Base-by-base conservation (phyloP, 2,797 vertebrate species). In the Sandelia bainsii region DNA sequence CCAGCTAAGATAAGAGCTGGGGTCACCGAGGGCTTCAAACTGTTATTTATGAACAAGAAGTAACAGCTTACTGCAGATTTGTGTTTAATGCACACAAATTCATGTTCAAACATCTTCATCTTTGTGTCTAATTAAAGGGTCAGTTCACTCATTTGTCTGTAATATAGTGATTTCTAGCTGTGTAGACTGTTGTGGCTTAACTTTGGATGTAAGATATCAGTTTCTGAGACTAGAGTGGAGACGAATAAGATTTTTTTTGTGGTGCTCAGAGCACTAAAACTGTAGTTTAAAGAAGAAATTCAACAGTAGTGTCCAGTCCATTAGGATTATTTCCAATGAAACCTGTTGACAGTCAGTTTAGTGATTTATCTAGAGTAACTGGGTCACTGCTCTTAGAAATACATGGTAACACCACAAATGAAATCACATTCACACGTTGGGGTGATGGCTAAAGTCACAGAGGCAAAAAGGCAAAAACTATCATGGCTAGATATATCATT, bases 1-100 rank as follows among this genome's bases (percentile, higher is more conserved):
- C 80, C 77, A 46, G n/a, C 67, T 58, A 57, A 75, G 91, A 93
- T 92, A 92, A 84, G 66, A 20, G 17, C 64, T 27, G 34, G 25
- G 72, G 51, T 81, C 70, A 61, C 51, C 13, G 39, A 68, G 80
- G 60, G 53, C 69, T 68, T 56, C 46, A 6, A 37, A 61, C 50
- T 59, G 32, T 62, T 32, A 40, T 11, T 44, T 49, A 45, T 44
- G 58, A 16, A 67, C 58, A 32, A 42, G 32, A 46, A 69, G 70
- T 13, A 7, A 12, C 19, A 44, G 29, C 2, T 53, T 50, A 29
- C 42, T 63, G 32, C 39, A 27, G 22, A 19, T n/a, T n/a, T n/a
- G 16, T 34, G 9, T 50, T 51, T 32, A 57, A 44, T 4, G 16
- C 13, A 13, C n/a, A 34, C 23, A 0, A 9, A 13, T 29, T 17